phyloP scores from a whole-genome alignment of 2,113 vertebrate genomes.

The Todiramphus chloris region DNA sequence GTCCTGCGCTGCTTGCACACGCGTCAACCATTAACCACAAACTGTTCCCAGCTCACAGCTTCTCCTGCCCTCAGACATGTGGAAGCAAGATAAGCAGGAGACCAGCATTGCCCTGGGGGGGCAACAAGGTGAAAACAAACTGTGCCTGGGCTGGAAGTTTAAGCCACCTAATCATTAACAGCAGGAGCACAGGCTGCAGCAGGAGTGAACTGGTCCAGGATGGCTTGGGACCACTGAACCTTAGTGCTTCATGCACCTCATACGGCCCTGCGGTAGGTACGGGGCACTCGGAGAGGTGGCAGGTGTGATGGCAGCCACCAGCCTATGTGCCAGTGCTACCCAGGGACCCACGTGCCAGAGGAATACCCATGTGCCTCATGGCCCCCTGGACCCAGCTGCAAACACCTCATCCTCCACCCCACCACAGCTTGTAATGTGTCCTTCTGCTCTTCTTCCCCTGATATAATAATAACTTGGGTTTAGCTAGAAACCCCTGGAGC shows the following conservation, averaged over 20 bases:
- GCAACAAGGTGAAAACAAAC: background rate
- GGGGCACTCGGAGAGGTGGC: background rate
- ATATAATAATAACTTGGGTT: background rate
- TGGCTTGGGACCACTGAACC: background rate
- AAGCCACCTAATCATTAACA: background rate
- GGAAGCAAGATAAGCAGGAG: background rate
- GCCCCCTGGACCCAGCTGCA: background rate
- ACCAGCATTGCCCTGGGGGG: background rate
- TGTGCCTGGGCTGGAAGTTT: background rate
- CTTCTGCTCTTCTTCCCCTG: background rate
- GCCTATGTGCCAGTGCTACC: background rate
- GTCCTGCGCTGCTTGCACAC: accelerated
- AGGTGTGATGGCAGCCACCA: background rate
- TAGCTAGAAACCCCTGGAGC: background rate
- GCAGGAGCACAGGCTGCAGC: background rate
- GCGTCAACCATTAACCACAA: background rate
- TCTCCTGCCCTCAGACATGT: background rate
- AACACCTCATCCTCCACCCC: background rate
- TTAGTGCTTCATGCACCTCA: accelerated
- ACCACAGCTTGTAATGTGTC: background rate
- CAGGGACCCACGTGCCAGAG: accelerated
- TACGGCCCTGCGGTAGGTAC: background rate
- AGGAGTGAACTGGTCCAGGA: background rate
- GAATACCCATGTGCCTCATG: background rate
- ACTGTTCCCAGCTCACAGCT: background rate